Evolutionary conservation across 2,888 invertebrate genomes (phyloP).

Genomic region (Nemoura dubitans): DNA sequence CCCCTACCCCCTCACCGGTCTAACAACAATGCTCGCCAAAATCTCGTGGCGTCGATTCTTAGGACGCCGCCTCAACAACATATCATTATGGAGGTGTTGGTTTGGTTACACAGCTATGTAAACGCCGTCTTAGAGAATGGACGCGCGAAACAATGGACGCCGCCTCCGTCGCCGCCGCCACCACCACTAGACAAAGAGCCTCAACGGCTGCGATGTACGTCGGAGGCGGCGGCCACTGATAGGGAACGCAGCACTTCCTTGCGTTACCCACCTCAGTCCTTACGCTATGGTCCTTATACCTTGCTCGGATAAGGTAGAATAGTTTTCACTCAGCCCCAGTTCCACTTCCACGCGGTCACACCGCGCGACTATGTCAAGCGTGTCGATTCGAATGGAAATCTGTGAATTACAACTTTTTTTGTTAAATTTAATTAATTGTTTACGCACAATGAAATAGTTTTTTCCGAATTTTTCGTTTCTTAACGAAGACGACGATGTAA

Average conservation of each 20-base stretch:
- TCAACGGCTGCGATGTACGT: background rate
- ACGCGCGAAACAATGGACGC: background rate
- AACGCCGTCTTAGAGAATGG: background rate
- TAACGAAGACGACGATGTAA: too few relatives aligned
- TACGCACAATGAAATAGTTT: background rate
- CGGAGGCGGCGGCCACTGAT: background rate
- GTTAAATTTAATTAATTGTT: background rate
- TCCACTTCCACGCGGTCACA: too few relatives aligned
- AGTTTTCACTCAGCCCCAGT: background rate
- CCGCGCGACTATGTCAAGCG: background rate
- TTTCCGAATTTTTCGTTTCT: background rate
- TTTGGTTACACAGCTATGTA: slow-evolving; percentile 26
- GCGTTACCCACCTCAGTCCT: too few relatives aligned
- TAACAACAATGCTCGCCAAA: background rate
- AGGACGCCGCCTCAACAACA: background rate
- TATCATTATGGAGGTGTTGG: slow-evolving; percentile 26
- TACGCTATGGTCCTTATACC: too few relatives aligned
- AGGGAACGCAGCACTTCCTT: background rate
- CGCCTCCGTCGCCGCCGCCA: background rate
- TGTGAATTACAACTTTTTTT: background rate
- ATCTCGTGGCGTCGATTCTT: slow-evolving; percentile 4
- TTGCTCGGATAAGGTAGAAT: background rate
- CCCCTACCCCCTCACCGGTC: too few relatives aligned
- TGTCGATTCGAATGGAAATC: background rate
- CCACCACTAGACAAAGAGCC: background rate